These are phyloP conservation scores for Chaetorhynchus papuensis DNA, from an alignment of 2,113 vertebrate species.

Conservation along the genomic window DNA sequence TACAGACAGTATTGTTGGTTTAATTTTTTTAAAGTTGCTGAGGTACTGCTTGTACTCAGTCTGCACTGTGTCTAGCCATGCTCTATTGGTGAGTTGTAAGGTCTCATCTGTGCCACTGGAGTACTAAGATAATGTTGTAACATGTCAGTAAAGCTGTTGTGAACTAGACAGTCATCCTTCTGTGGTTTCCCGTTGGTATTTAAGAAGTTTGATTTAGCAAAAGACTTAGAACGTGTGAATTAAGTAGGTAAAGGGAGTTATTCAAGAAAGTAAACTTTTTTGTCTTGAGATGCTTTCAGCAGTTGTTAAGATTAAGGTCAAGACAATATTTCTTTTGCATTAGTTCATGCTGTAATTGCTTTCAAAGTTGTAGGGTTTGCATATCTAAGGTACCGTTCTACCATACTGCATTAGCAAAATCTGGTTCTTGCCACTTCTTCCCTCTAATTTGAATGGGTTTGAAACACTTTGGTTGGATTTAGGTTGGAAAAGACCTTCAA, in stretches of 20 bases:
- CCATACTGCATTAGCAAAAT: background rate
- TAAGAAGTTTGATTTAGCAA: background rate
- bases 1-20: background rate
- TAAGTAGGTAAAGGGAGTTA: background rate
- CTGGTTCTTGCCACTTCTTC: background rate
- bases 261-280: background rate
- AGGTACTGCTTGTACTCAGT: background rate
- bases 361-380: background rate
- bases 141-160: background rate
- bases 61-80: background rate
- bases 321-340: background rate
- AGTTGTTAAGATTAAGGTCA: background rate
- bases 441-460: background rate
- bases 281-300: background rate
- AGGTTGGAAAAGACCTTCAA: background rate
- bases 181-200: background rate
- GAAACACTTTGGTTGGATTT: background rate
- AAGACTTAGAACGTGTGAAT: background rate
- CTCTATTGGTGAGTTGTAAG: background rate
- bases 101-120: background rate
- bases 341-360: background rate
- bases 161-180: background rate
- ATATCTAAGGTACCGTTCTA: background rate
- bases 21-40: background rate
- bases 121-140: background rate